Evolutionary conservation across 2,888 invertebrate species (phyloP).

Genomic region (Venusia cambrica): DNA sequence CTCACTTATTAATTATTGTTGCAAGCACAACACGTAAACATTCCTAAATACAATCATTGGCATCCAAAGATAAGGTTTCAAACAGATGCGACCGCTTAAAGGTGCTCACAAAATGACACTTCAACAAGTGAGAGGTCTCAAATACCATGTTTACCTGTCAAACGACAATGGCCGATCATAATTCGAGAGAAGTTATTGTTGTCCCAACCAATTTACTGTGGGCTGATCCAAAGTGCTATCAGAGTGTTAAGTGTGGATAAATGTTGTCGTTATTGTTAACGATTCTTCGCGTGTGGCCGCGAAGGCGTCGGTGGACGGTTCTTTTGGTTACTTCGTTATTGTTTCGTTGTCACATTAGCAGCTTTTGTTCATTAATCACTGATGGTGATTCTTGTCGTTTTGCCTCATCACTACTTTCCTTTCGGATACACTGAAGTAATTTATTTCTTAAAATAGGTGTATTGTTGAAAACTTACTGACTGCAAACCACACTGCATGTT

Average conservation of each 20-base stretch:
- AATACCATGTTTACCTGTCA: conserved; percentile 37
- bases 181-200: conserved; percentile 27
- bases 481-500: too few relatives aligned
- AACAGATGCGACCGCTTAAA: conserved; percentile 20
- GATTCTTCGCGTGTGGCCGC: conserved; percentile 59
- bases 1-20: too few relatives aligned
- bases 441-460: too few relatives aligned
- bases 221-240: conserved; percentile 32
- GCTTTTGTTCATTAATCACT: too few relatives aligned
- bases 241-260: conserved; percentile 45
- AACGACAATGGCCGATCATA: conserved; percentile 33
- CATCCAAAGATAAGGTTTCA: conserved; percentile 6
- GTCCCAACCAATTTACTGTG: conserved; percentile 31
- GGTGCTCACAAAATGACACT: conserved; percentile 14
- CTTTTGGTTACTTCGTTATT: neutral
- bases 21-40: too few relatives aligned
- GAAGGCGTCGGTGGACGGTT: conserved; percentile 24
- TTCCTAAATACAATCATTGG: too few relatives aligned
- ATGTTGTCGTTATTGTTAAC: conserved; percentile 65
- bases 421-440: too few relatives aligned
- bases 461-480: too few relatives aligned
- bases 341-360: too few relatives aligned
- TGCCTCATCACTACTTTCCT: too few relatives aligned
- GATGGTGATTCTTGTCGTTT: too few relatives aligned
- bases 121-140: conserved; percentile 23